phyloP scores from a whole-genome alignment of 2,113 vertebrate genomes.

The Colossoma macropomum region DNA sequence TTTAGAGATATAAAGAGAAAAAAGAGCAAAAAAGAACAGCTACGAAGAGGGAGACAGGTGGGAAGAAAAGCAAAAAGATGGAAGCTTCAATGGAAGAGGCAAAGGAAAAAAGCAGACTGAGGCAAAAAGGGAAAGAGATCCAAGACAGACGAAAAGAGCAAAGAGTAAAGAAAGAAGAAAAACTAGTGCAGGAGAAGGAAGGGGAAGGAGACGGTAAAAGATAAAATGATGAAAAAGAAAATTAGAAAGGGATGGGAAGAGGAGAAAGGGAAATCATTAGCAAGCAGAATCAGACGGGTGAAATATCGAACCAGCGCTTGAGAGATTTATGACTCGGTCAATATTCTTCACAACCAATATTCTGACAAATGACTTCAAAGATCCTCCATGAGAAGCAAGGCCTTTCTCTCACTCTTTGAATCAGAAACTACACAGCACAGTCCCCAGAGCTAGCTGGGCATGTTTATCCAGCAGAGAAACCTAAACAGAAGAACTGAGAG shows the following conservation, averaged over 20 bases:
- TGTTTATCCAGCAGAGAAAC: neutral
- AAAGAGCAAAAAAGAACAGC: slow-evolving; percentile 6
- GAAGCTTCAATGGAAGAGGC: neutral
- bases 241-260: slow-evolving; percentile 19
- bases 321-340: slow-evolving; percentile 64
- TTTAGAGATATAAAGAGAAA: neutral
- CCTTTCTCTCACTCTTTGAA: neutral
- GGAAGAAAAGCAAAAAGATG: neutral
- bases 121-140: neutral
- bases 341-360: slow-evolving; percentile 65
- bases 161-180: neutral
- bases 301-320: slow-evolving; percentile 58
- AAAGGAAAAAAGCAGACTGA: neutral
- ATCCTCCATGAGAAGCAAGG: slow-evolving; percentile 54
- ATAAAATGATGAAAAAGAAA: slow-evolving; percentile 1
- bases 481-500: neutral
- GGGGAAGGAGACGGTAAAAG: neutral
- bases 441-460: neutral
- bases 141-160: neutral
- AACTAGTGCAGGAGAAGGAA: neutral
- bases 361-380: slow-evolving; percentile 67
- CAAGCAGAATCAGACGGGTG: slow-evolving; percentile 59
- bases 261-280: slow-evolving; percentile 63
- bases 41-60: neutral
- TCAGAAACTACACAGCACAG: neutral